Evolutionary conservation across 2,888 invertebrate genomes (phyloP), one percentile per base, ranked within the genome.

Genomic region (Parasteatoda lunata): DNA sequence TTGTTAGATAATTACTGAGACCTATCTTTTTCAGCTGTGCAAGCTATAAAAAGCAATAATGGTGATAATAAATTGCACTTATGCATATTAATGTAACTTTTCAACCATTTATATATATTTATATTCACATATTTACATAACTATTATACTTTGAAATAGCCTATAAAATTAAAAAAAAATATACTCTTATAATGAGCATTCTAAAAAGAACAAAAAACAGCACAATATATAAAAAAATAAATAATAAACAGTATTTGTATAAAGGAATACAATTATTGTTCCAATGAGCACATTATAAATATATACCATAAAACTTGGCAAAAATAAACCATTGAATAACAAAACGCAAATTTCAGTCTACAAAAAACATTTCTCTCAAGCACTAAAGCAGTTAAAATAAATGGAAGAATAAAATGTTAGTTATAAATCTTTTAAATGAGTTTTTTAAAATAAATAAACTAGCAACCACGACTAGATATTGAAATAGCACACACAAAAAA

Each of bases 51-150:
- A 85, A 85, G 80, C 85, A 79, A 75, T 80, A 30, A 79, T 85
- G 85, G 52, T 85, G 85, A 30, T 30, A 30, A 30, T 30, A 80
- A 85, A 85, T 85, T 85, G 85, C 85, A 85, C 85, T 85, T 85
- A 70, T 77, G 79, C 80, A 85, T 80, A 76, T 85, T 77, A 54
- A 80, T 80, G 79, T 76, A 85, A 77, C 65, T 77, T 71, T 80
- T 52, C 66, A 80, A 85, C 80, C 59, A 59, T 59, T 77, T 66
- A 71, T 80, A 85, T 85, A 77, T 30, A 30, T 30, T 30, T 80
- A 80, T 79, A 85, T 72, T 54, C 71, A 85, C 64, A 70, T 85
- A 85, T 85, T 52, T 85, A 85, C 85, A 80, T n/a, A 70, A 80
- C 76, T 77, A 71, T 66, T 64, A 77, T 80, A 85, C 85, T 85